These are phyloP conservation scores for Paelopatides confundens DNA, from an alignment of 53 echinoderm and acorn worm species.

Conservation along the genomic window DNA sequence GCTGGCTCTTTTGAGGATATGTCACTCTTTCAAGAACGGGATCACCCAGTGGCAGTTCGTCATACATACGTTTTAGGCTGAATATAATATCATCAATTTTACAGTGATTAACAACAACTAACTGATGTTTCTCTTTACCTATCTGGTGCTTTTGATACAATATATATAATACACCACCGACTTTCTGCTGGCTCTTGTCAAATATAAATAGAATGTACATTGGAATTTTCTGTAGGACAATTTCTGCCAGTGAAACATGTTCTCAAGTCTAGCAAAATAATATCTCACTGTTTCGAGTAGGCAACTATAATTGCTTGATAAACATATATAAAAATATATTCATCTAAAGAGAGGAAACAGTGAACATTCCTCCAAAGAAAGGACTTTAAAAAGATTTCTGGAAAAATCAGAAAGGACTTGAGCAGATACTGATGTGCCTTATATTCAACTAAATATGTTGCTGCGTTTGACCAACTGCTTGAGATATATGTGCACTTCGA, in stretches of 20 bases:
- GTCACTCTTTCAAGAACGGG: constrained; percentile 79
- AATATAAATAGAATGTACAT: constrained; percentile 22
- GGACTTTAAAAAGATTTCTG: not conserved
- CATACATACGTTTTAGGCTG: constrained; percentile 19
- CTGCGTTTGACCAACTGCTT: not conserved
- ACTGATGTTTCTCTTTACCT: not conserved
- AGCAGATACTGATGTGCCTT: not conserved
- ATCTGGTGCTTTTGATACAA: constrained; percentile 42
- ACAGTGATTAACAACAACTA: constrained; percentile 49
- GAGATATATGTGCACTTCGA: not conserved
- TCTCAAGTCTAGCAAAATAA: constrained; percentile 28
- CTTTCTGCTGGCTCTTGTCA: constrained; percentile 43
- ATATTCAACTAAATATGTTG: not conserved
- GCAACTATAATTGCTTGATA: not conserved
- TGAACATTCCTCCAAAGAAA: constrained; percentile 16
- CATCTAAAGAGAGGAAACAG: not conserved
- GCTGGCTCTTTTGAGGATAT: constrained; percentile 76
- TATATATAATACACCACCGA: constrained; percentile 15
- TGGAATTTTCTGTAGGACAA: constrained; percentile 16
- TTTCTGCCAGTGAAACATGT: not conserved
- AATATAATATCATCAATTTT: constrained; percentile 43
- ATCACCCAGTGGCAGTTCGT: constrained; percentile 66
- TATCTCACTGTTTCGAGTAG: not conserved
- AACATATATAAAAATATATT: constrained; percentile 47
- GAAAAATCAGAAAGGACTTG: not conserved